A percentile compares a stretch with the other conserved stretches of the same genome.
Evolutionary conservation across 2,888 invertebrate genomes (phyloP).

Genomic region (Drosophila subquinaria): DNA sequence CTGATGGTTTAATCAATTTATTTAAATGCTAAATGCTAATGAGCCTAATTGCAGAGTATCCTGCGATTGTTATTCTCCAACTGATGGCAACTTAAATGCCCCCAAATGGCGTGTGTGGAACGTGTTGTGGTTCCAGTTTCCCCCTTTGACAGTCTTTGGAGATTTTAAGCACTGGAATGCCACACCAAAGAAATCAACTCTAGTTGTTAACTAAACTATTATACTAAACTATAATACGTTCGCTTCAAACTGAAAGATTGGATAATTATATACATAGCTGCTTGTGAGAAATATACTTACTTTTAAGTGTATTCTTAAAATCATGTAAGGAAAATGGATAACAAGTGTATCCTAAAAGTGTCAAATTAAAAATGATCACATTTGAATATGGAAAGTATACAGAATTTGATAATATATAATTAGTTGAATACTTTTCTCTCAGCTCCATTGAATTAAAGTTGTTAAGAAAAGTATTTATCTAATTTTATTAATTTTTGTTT

Average conservation of each 20-base stretch:
- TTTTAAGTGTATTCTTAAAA: neutral
- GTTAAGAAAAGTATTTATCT: no score
- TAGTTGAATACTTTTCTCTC: no score
- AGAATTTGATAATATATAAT: no score
- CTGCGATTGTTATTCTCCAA: slow-evolving; percentile 47
- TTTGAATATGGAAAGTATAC: neutral
- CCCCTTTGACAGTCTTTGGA: neutral
- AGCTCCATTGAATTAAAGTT: no score
- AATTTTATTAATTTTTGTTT: no score
- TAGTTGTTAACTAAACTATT: slow-evolving; percentile 5
- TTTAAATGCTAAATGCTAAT: slow-evolving; percentile 59
- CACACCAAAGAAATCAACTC: slow-evolving; percentile 6
- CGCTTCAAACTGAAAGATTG: slow-evolving; percentile 6
- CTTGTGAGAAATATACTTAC: neutral
- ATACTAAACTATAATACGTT: neutral
- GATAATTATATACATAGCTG: neutral
- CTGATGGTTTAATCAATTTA: slow-evolving; percentile 65
- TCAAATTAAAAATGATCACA: neutral
- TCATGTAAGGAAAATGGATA: neutral
- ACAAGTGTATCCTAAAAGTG: neutral
- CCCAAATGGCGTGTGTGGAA: slow-evolving; percentile 21
- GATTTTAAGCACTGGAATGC: slow-evolving; percentile 8
- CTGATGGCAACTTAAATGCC: slow-evolving; percentile 40
- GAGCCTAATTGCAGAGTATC: slow-evolving; percentile 53
- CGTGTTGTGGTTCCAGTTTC: neutral